Conservation (phyloP, 2,888 invertebrate species). For the Candidula unifasciata region DNA sequence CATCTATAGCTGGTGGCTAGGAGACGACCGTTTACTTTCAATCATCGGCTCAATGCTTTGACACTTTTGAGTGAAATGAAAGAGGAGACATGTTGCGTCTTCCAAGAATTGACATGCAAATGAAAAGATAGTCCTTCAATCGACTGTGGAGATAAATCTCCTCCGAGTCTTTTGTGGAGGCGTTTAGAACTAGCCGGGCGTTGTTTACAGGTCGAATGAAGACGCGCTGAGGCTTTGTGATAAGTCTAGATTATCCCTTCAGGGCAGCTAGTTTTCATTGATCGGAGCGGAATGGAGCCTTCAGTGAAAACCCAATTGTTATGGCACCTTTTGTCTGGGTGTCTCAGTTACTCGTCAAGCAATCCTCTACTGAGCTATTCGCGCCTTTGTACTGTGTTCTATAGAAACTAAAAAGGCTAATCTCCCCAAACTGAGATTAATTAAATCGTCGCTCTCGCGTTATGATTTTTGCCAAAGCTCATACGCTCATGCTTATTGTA, state of each 20-base stretch:
- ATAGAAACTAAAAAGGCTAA: conserved; percentile 10
- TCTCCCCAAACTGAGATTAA: not conserved
- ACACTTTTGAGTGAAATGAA: conserved; percentile 12
- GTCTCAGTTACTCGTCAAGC: not conserved
- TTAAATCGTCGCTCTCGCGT: not conserved
- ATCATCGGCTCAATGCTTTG: not conserved
- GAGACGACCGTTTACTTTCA: conserved; percentile 2
- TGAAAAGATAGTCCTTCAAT: not conserved
- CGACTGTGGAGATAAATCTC: not conserved
- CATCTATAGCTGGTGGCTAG: not conserved
- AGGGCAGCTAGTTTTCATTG: not conserved
- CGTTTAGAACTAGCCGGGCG: not conserved
- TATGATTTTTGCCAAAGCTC: no score
- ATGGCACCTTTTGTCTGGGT: conserved; percentile 15
- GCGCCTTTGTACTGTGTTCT: not conserved
- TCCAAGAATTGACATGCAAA: not conserved
- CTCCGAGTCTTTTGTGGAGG: not conserved
- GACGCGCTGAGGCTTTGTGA: not conserved
- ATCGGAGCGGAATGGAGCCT: not conserved
- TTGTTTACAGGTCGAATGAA: not conserved
- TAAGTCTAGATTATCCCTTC: conserved; percentile 9
- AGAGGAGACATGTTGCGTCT: not conserved
- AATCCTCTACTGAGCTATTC: not conserved
- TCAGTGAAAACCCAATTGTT: not conserved
- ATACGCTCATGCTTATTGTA: no score